Base-by-base conservation (phyloP, 2,113 vertebrate genomes). In the Podilymbus podiceps region DNA sequence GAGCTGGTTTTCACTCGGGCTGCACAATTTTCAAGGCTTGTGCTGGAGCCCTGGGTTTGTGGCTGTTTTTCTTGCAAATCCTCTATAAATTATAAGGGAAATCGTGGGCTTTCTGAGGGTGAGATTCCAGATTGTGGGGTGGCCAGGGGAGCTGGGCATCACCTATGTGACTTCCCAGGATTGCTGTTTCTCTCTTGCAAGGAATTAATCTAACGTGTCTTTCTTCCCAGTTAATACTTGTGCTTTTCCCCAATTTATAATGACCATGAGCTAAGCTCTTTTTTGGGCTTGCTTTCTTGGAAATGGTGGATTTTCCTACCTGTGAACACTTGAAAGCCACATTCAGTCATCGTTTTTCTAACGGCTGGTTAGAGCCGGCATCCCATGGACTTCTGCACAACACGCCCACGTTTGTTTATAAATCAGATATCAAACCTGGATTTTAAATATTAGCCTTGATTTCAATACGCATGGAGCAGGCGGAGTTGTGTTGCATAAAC, bases 381-480 rank as follows among this genome's bases (percentile, higher is more conserved):
- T 31, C 44, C 49, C 10, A 1, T 6, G 49, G 75, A 23, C n/a
- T 69, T 52, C 30, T 9, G 30, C 30, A 12, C 64, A n/a, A 30
- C 24, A 6, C 1, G 2, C 27, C 53, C 10, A 0, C 3, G 0
- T 23, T 46, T 31, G 44, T 40, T 47, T 64, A 15, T 40, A 42
- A 81, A 52, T n/a, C 62, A 11, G 30, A 13, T 60, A 19, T 38
- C n/a, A 31, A 60, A n/a, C 35, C 42, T 52, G 10, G 15, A 12
- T 47, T 19, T 90, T 59, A 76, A 40, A 35, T 44, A n/a, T 50
- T 28, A 44, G 38, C 49, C 28, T 67, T 16, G 33, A 69, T 40
- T 68, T 80, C 28, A 14, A 2, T 16, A 22, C 2, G 35, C 35
- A 8, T 1, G 2, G 52, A 55, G 53, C 59, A 55, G 53, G 22